These are phyloP conservation scores for Lymantria dispar DNA, from an alignment of 2,888 invertebrate genomes.

Conservation along the genomic window DNA sequence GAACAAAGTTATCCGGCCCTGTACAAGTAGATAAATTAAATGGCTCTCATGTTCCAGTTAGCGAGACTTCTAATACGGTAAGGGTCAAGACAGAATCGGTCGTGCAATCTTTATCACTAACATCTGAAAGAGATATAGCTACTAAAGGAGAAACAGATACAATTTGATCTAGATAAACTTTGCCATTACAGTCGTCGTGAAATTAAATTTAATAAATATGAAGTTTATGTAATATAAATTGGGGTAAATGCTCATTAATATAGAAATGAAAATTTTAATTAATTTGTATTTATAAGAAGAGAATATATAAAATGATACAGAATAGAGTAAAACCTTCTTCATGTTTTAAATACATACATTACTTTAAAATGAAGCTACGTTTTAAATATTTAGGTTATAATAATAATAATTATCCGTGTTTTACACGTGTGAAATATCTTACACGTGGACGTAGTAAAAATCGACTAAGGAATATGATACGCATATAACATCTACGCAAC, in stretches of 20 bases:
- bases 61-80: constrained; percentile 37
- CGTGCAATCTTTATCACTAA: constrained; percentile 56
- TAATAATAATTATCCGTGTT: too few relatives aligned
- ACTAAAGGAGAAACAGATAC: constrained; percentile 20
- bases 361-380: too few relatives aligned
- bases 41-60: constrained; percentile 41
- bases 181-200: constrained; percentile 39
- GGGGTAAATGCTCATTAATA: too few relatives aligned
- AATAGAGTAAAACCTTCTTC: too few relatives aligned
- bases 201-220: constrained; percentile 6
- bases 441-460: too few relatives aligned
- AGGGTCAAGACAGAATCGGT: constrained; percentile 48
- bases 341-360: too few relatives aligned
- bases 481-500: too few relatives aligned
- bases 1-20: constrained; percentile 14
- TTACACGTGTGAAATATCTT: too few relatives aligned
- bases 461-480: too few relatives aligned
- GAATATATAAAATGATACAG: not conserved
- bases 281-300: too few relatives aligned
- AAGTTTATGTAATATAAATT: not conserved
- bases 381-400: too few relatives aligned
- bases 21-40: constrained; percentile 34
- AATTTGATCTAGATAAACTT: constrained; percentile 58
- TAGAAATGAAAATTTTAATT: too few relatives aligned
- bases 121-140: constrained; percentile 52